Evolutionary conservation across 2,888 invertebrate species (phyloP), one percentile per base, ranked within the genome.

Genomic region (Aricia artaxerxes): DNA sequence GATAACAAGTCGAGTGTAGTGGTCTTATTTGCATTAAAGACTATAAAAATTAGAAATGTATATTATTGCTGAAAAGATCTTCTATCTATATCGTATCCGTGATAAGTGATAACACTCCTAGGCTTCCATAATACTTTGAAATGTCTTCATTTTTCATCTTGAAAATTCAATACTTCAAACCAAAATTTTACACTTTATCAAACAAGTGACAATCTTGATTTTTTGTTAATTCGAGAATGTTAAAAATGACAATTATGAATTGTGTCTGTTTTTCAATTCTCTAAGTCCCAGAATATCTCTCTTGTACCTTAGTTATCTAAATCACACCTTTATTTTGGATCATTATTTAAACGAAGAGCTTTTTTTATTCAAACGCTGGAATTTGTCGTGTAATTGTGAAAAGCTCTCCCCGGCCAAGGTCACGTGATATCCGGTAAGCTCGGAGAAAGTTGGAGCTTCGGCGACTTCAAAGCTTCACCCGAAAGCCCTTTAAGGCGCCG

Each of bases 301-400:
- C 1, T 16, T 57, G 53, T 76, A 76, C 35, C 76, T 86, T 85
- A 85, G 86, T 85, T 85, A 84, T 82, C 84, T 91, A 88, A 91
- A 84, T 91, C 91, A 89, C 83, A 76, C 77, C 60, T 72, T 16
- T 76, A 38, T 35, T 76, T 9, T 76, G 60, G 81, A 82, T 82
- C 81, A 82, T 86, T 85, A 84, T 84, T 83, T 85, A 89, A 88
- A 88, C 86, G 83, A 79, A 82, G 80, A 83, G 82, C 83, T 87
- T 87, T 86, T 35, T 88, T 89, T 76, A 89, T 88, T 87, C 88
- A 83, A 77, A 82, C 87, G 82, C 82, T 84, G 93, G 94, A 94
- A 94, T 94, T 86, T 93, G 89, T 91, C 93, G 87, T 87, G 92
- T 89, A 91, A 91, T 91, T 88, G 93, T 93, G 93, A 94, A 94